A percentile compares a stretch with the other conserved stretches of the same genome.
Conservation (phyloP, 2,113 vertebrate genomes). For the Narcine bancroftii region DNA sequence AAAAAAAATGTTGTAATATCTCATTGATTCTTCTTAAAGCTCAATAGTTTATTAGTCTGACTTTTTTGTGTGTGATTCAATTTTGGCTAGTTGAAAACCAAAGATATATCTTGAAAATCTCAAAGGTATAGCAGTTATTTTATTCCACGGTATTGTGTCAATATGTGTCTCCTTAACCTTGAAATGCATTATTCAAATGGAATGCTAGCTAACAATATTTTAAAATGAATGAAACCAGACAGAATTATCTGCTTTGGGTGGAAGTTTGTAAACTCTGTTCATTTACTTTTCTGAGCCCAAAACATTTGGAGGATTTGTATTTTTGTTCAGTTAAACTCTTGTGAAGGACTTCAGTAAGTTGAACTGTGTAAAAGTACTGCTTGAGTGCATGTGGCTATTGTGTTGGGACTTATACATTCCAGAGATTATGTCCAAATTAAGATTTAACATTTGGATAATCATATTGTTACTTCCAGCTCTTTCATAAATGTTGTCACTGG, state of each 20-base stretch:
- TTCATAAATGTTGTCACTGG: neutral
- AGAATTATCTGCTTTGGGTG: neutral
- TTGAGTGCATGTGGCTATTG: neutral
- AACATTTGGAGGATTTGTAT: neutral
- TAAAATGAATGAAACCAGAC: neutral
- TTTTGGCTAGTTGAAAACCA: neutral
- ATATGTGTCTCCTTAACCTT: neutral
- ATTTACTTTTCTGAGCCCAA: neutral
- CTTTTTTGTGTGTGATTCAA: neutral
- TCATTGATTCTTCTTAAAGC: neutral
- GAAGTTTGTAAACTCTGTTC: neutral
- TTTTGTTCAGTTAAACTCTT: neutral
- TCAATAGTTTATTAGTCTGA: neutral
- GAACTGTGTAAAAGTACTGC: too few species aligned
- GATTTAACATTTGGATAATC: neutral
- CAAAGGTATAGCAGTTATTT: neutral
- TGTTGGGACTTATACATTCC: neutral
- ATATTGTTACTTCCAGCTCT: neutral
- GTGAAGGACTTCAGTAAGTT: neutral
- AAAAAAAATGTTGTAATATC: neutral
- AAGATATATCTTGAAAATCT: neutral
- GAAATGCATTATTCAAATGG: neutral
- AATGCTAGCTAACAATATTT: neutral
- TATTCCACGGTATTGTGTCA: neutral
- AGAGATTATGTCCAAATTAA: neutral